Conservation (phyloP, 2,113 vertebrate genomes). For the Ia io region DNA sequence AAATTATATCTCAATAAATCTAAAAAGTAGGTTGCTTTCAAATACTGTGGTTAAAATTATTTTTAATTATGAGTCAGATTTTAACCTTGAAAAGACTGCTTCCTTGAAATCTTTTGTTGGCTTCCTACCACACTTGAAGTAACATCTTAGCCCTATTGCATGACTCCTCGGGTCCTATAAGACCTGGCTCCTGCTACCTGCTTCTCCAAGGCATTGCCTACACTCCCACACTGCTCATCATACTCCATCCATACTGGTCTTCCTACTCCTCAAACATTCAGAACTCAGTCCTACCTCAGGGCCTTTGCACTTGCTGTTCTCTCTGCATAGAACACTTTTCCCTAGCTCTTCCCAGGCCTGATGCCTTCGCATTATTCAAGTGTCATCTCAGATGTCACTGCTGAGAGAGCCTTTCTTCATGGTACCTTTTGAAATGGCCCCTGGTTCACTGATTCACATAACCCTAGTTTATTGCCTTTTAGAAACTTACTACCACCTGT, state of each 20-base stretch:
- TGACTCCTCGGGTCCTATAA: background rate
- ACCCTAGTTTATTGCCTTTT: background rate
- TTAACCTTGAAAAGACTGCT: background rate
- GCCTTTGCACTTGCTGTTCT: background rate
- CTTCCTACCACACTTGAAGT: background rate
- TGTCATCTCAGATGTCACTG: background rate
- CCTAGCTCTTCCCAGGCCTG: background rate
- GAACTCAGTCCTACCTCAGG: background rate
- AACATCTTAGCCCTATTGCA: background rate
- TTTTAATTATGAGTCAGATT: background rate
- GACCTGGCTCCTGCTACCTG: background rate
- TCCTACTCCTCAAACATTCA: background rate
- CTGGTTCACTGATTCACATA: background rate
- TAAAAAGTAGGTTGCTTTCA: background rate
- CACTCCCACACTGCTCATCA: background rate
- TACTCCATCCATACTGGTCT: background rate
- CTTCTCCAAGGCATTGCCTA: background rate
- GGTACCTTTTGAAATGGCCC: background rate
- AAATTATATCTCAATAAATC: background rate
- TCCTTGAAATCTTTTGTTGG: background rate
- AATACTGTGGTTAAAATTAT: background rate
- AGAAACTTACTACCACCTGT: background rate
- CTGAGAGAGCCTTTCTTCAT: background rate
- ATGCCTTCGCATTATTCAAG: background rate
- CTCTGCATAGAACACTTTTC: background rate